A percentile compares a stretch with the other conserved stretches of the same genome.
Conservation (phyloP, 2,888 invertebrate genomes). For the Hirtodrosophila cameraria region DNA sequence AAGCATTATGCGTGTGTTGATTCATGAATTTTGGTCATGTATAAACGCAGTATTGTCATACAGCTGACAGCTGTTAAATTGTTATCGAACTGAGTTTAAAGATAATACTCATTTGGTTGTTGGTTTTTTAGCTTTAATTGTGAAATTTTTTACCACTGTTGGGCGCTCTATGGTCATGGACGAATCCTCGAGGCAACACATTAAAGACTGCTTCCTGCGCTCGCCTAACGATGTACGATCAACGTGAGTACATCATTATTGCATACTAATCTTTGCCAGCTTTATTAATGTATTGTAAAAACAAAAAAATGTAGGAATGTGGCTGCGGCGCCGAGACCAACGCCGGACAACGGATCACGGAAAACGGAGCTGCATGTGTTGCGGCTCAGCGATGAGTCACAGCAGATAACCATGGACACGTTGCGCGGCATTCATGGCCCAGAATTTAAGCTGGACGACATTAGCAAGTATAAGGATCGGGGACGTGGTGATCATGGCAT, state of each 20-base stretch:
- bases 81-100: constrained; percentile 21
- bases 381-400: constrained; percentile 88
- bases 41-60: too few species aligned
- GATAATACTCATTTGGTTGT: constrained; percentile 11
- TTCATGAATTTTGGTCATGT: too few species aligned
- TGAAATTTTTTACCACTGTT: constrained; percentile 21
- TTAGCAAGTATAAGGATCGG: constrained; percentile 88
- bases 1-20: background rate
- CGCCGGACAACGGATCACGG: constrained; percentile 85
- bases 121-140: constrained; percentile 36
- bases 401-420: constrained; percentile 90
- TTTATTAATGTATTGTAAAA: background rate
- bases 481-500: constrained; percentile 87
- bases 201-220: constrained; percentile 88
- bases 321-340: constrained; percentile 82
- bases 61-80: constrained; percentile 20
- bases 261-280: background rate
- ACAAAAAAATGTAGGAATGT: constrained; percentile 73
- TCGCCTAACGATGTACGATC: constrained; percentile 87
- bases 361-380: constrained; percentile 91
- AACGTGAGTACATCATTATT: constrained; percentile 73
- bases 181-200: constrained; percentile 86
- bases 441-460: constrained; percentile 86
- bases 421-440: constrained; percentile 90
- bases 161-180: constrained; percentile 84